Base-by-base conservation (phyloP, 2,113 vertebrate species). In the Erpornis zantholeuca region DNA sequence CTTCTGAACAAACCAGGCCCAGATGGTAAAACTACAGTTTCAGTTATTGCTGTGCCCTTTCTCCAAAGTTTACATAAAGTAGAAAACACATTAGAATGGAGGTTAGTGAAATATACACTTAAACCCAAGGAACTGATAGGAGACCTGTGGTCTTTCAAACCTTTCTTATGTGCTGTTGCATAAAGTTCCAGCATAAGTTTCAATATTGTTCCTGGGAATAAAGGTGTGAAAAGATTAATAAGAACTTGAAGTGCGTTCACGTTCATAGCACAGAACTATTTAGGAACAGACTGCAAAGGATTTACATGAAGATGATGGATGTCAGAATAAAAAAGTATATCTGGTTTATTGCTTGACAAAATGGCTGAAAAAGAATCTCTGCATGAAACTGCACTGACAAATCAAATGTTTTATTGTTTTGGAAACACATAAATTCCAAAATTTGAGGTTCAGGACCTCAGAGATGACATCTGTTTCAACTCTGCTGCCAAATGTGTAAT, bases 391-490 rank as follows among this genome's bases (percentile, higher is more conserved):
- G 12, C n/a, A 95, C n/a, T 13, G 44, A 91, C 83, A 95, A 96
- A 93, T 45, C 31, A 73, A 96, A 91, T 4, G 14, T 57, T 92
- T 96, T 96, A 93, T 90, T 88, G 66, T 92, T 97, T 96, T 52
- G 79, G 50, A 97, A 95, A 89, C 87, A 19, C 47, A 88, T 86
- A 85, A 92, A 90, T 95, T 96, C 29, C 23, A 66, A 59, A 95
- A 91, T 96, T 90, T 90, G 72, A 93, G 73, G 72, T 93, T 97
- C 54, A 92, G 84, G 83, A 96, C 70, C 90, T 94, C 93, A 63
- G 59, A 97, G 45, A 81, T 93, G 60, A 12, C 70, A 97, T 96
- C 82, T 96, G 89, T 77, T 91, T 88, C 57, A 87, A 23, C 10
- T 83, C 38, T 90, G 22, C 53, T 97, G 79, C 79, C 78, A 93